Percentiles rank a stretch among this genome's conserved stretches.
phyloP scores from a whole-genome alignment of 2,888 invertebrate genomes.

The Melanotus villosus region DNA sequence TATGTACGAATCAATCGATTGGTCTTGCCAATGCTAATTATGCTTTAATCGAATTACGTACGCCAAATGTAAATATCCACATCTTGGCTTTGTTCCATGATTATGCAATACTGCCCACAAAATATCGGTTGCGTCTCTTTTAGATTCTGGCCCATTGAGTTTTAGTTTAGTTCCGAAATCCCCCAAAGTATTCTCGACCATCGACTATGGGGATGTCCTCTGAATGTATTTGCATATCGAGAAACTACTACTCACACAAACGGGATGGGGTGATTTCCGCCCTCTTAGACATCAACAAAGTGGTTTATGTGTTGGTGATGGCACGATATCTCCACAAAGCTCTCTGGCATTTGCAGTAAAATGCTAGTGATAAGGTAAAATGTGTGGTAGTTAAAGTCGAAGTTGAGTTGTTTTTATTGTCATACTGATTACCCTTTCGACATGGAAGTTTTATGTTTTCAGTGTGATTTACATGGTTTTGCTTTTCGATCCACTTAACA shows the following conservation, averaged over 20 bases:
- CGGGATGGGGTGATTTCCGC: slow-evolving; percentile 44
- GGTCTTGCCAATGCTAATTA: slow-evolving; percentile 6
- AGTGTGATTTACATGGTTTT: slow-evolving; percentile 4
- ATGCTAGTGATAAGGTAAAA: slow-evolving; percentile 13
- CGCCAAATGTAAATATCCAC: background rate
- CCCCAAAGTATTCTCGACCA: background rate
- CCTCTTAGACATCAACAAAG: slow-evolving; percentile 59
- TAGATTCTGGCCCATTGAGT: background rate
- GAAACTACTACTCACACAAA: background rate
- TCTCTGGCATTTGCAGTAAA: background rate
- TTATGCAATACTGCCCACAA: background rate
- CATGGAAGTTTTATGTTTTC: background rate
- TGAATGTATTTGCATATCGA: slow-evolving; percentile 6
- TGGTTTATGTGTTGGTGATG: slow-evolving; percentile 58
- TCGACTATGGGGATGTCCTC: slow-evolving; percentile 5
- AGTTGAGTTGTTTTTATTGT: slow-evolving; percentile 9
- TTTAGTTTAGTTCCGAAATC: too few relatives aligned
- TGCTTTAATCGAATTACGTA: background rate
- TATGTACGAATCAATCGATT: background rate
- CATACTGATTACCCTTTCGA: background rate
- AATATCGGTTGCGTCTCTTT: background rate
- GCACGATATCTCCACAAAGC: slow-evolving; percentile 37
- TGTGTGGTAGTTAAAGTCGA: background rate
- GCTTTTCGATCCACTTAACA: slow-evolving; percentile 13
- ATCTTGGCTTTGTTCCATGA: background rate